Evolutionary conservation across 1,140 invertebrate genomes (phyloP), one percentile per base, ranked within the genome.

Genomic region (Carcinoscorpius rotundicauda): DNA sequence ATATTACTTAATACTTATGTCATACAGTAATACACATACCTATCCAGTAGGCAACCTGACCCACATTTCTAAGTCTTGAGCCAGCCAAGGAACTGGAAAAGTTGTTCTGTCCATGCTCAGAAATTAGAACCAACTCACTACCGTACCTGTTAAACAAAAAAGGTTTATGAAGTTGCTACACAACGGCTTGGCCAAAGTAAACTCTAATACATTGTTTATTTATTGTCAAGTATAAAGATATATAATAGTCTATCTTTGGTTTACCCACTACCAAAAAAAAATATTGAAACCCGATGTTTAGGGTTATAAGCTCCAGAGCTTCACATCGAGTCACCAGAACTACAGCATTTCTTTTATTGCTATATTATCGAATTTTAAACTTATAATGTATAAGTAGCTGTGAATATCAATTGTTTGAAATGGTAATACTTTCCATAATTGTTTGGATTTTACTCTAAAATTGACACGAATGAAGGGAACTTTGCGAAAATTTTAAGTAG

Each of bases 41-140:
- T 61, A 73, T 63, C 72, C 72, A 73, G 64, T 73, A 73, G 55
- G 69, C 57, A 58, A 71, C 71, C 5, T 66, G 64, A 61, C 69
- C 69, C 4, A 61, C 63, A 72, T 73, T 73, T 59, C 67, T 76
- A 61, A 72, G 68, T 70, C 67, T 75, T 70, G 64, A 76, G 74
- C 50, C 60, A 11, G 91, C 88, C 78, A 95, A 84, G 50, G 80
- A 81, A 52, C 87, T 83, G 3, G 92, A 92, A 77, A 91, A 85
- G 76, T 96, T 96, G 78, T 94, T 94, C 80, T 94, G 90, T 69
- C 82, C 82, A 77, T 89, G 94, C 49, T 86, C 88, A 76, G 93
- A 89, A 62, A 95, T 85, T 57, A 91, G 83, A 80, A 93, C 90
- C 67, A 95, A 77, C 72, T 94, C 90, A 79, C 91, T 91, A 68